Evolutionary conservation across 1,140 invertebrate genomes (phyloP).

Genomic region (Drosophila subobscura): DNA sequence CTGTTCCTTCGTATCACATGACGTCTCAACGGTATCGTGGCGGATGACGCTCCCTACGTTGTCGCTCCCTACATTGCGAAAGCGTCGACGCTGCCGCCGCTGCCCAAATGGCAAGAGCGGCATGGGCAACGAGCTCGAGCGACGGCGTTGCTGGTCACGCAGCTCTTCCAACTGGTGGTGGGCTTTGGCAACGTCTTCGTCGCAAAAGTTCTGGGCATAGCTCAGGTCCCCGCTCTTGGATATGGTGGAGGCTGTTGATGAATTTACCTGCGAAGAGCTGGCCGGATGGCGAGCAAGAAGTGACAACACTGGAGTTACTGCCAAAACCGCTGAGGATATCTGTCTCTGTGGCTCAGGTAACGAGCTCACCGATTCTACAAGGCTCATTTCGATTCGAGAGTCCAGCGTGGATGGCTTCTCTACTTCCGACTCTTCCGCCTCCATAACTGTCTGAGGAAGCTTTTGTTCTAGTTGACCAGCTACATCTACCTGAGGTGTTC

Average conservation of each 20-base stretch:
- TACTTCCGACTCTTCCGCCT: no score
- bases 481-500: no score
- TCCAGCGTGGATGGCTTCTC: no score
- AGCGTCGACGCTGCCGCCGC: slow-evolving; percentile 21
- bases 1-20: slow-evolving; percentile 29
- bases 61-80: slow-evolving; percentile 3
- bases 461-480: no score
- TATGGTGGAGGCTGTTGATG: neutral
- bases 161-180: slow-evolving; percentile 53
- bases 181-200: slow-evolving; percentile 41
- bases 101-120: neutral
- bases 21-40: slow-evolving; percentile 11
- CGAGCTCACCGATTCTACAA: no score
- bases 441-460: no score
- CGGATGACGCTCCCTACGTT: slow-evolving; percentile 14
- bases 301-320: neutral
- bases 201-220: slow-evolving; percentile 3
- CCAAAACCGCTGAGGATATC: slow-evolving; percentile 6
- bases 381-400: no score
- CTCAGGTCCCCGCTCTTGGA: neutral
- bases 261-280: slow-evolving; percentile 10
- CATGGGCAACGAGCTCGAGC: neutral
- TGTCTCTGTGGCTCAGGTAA: neutral
- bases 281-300: neutral
- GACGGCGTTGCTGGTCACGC: slow-evolving; percentile 27